Conservation (phyloP, 2,113 vertebrate genomes). For the Synchiropus splendidus region DNA sequence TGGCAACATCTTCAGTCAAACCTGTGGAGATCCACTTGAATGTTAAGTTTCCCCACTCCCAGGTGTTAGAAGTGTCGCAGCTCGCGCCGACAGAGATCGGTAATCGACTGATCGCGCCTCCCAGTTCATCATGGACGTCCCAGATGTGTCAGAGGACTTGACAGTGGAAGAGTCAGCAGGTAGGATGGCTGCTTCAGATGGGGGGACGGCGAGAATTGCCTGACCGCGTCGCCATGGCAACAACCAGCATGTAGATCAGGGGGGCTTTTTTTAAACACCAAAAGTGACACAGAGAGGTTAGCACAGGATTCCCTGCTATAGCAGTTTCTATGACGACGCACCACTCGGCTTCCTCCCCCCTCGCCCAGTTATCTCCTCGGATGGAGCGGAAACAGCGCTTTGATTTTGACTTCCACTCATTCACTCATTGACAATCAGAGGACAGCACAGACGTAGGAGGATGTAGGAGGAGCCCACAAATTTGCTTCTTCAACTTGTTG, state of each 20-base stretch:
- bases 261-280: constrained; percentile 38
- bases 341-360: constrained; percentile 22
- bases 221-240: constrained; percentile 48
- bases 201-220: constrained; percentile 35
- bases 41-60: no score
- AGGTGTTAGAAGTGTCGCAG: background rate
- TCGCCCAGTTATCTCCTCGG: constrained; percentile 17
- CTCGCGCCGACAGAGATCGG: background rate
- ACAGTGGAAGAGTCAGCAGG: constrained; percentile 24
- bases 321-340: constrained; percentile 62
- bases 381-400: constrained; percentile 21
- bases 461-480: background rate
- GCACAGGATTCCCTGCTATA: constrained; percentile 62
- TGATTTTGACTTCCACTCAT: constrained; percentile 18
- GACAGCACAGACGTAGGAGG: no score
- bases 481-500: background rate
- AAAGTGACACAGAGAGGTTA: constrained; percentile 51
- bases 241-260: constrained; percentile 47
- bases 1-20: no score
- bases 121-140: background rate
- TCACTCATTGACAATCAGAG: constrained; percentile 2
- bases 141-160: background rate
- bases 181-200: constrained; percentile 24
- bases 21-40: no score
- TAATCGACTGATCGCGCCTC: no score